Base-by-base conservation (phyloP, 2,113 vertebrate genomes). In the Oostethus manadensis region DNA sequence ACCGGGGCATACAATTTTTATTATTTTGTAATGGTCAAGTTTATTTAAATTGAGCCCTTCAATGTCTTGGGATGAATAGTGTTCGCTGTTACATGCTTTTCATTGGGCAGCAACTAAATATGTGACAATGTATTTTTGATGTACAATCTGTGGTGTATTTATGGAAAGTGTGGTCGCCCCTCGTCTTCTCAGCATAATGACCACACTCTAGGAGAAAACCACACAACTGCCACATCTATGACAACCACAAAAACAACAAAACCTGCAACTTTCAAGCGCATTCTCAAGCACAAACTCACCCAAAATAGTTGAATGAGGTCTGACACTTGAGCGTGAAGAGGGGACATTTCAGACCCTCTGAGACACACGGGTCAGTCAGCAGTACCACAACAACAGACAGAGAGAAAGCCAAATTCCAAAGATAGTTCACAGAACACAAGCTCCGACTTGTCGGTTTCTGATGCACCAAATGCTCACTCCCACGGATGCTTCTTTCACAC, bases 351-450 rank as follows among this genome's bases (percentile, higher is more conserved):
- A 71, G 71, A 60, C 60, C 56, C 58, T 68, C 49, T 15, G 53
- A 65, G 60, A 64, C 50, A 44, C 50, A 18, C 44, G 13, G 64
- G 64, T 73, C 67, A 70, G 53, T 40, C 53, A 40, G 13, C 33
- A 20, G 43, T 50, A 1, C 55, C 16, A 51, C 60, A 54, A 64
- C 64, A 26, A 47, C 1, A 33, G 46, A 29, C 61, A 46, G 49
- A 66, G 59, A 66, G 46, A 56, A 49, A 69, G 70, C 60, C 48
- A 77, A 77, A 88, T 88, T 87, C 88, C 88, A 86, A 61, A 74
- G 67, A 85, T 80, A 62, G 67, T 81, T 87, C 40, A 23, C 51
- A 38, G 38, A 77, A 72, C 72, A 64, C 87, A 87, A 77, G 86
- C 79, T 85, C 20, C 4, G 81, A 71, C 87, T 74, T 60, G 85